These are phyloP conservation scores for Emmelina monodactyla DNA, from an alignment of 2,888 invertebrate genomes.

Conservation along the genomic window DNA sequence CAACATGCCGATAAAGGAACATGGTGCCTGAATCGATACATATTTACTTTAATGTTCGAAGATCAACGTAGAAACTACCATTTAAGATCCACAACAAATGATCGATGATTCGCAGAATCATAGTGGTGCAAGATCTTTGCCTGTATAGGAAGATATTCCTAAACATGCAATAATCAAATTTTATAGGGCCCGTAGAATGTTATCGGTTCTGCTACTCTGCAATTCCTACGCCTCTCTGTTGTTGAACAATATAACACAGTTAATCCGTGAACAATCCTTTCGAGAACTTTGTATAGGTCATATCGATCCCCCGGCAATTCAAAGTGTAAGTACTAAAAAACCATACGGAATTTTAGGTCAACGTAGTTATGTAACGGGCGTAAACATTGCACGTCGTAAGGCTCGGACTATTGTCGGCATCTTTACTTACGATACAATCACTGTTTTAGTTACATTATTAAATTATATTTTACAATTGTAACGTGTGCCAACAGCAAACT, in stretches of 20 bases:
- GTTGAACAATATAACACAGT: not conserved
- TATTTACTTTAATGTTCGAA: constrained; percentile 3
- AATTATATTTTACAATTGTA: no score
- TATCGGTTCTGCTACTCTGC: constrained; percentile 1
- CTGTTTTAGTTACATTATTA: no score
- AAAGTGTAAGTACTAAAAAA: not conserved
- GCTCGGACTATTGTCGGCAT: no score
- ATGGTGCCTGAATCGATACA: constrained; percentile 23
- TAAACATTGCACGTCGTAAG: no score
- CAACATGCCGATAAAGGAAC: constrained; percentile 37
- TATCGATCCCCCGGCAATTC: not conserved
- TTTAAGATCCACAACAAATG: not conserved
- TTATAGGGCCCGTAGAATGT: not conserved
- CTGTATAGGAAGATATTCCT: constrained; percentile 1
- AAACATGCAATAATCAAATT: constrained; percentile 1
- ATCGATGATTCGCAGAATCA: not conserved
- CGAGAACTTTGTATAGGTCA: not conserved
- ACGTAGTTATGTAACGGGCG: no score
- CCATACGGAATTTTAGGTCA: not conserved
- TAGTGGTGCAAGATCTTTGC: not conserved
- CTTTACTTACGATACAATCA: no score
- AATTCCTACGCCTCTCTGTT: constrained; percentile 1
- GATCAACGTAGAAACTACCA: constrained; percentile 6
- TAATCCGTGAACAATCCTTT: not conserved
- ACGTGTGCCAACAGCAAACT: no score